A percentile compares a stretch with the other conserved stretches of the same genome.
These are phyloP conservation scores for Antitype chi DNA, from an alignment of 2,888 invertebrate genomes.

Conservation along the genomic window DNA sequence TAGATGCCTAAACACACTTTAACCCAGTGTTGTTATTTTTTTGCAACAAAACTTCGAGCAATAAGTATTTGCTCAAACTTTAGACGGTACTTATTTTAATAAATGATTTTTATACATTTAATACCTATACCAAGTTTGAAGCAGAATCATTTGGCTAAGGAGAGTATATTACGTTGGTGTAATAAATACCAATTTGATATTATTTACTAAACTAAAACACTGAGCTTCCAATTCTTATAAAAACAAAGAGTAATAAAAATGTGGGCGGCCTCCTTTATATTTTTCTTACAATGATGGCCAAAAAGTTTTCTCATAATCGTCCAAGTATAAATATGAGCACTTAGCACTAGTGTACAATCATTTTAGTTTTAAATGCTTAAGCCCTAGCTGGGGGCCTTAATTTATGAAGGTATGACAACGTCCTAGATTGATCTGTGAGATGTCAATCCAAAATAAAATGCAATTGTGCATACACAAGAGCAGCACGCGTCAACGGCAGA, in stretches of 20 bases:
- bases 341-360: no score
- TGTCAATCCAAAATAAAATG: no score
- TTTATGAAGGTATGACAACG: no score
- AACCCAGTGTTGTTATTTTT: background rate
- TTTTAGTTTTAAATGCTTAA: no score
- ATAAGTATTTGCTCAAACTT: no score
- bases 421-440: no score
- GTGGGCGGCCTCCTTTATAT: background rate
- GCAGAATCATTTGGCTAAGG: background rate
- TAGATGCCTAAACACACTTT: background rate
- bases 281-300: background rate
- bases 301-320: background rate
- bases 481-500: no score
- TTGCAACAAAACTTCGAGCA: background rate
- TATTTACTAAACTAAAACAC: conserved; percentile 11
- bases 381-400: no score
- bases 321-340: background rate
- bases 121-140: background rate
- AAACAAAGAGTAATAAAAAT: background rate
- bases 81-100: background rate
- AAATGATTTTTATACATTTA: background rate
- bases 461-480: no score
- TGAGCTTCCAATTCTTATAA: background rate
- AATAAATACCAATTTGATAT: conserved; percentile 3
- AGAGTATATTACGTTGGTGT: background rate